phyloP scores from a whole-genome alignment of 2,888 invertebrate genomes.

The Steromphala cineraria region DNA sequence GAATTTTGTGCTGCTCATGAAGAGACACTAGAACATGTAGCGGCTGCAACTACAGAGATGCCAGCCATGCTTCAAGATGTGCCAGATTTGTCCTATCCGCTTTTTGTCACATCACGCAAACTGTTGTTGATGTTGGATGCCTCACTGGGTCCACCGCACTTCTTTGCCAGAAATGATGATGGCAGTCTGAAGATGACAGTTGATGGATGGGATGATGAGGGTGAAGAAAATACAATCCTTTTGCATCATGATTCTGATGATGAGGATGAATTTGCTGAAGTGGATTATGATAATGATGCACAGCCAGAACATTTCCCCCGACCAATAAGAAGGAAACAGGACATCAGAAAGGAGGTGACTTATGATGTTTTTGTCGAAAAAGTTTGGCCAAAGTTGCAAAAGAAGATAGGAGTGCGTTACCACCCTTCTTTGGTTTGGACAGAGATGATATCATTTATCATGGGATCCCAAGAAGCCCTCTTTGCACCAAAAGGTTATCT shows the following conservation, averaged over 20 bases:
- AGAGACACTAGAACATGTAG: slow-evolving; percentile 39
- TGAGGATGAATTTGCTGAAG: slow-evolving; percentile 42
- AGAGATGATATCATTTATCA: slow-evolving; percentile 69
- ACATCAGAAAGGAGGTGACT: slow-evolving; percentile 62
- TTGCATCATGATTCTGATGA: slow-evolving; percentile 31
- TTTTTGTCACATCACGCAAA: slow-evolving; percentile 65
- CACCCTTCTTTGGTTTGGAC: slow-evolving; percentile 68
- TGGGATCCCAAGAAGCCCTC: slow-evolving; percentile 62
- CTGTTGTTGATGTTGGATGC: slow-evolving; percentile 67
- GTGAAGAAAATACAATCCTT: neutral
- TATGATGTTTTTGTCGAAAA: slow-evolving; percentile 62
- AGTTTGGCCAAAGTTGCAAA: slow-evolving; percentile 59
- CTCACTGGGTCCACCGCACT: slow-evolving; percentile 54
- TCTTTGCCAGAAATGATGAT: slow-evolving; percentile 64
- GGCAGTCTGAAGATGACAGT: slow-evolving; percentile 35
- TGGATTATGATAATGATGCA: neutral
- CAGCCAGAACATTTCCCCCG: neutral
- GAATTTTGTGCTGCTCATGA: slow-evolving; percentile 61
- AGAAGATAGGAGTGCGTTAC: slow-evolving; percentile 39
- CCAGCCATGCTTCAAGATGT: slow-evolving; percentile 28
- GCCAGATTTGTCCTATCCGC: slow-evolving; percentile 48
- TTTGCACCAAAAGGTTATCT: slow-evolving; percentile 43
- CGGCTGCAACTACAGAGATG: slow-evolving; percentile 33
- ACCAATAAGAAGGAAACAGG: slow-evolving; percentile 32
- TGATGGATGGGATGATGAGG: slow-evolving; percentile 39